Percentiles rank a stretch among this genome's conserved stretches.
These are phyloP conservation scores for Corynorhinus townsendii DNA, from an alignment of 2,113 vertebrate genomes.

Conservation along the genomic window DNA sequence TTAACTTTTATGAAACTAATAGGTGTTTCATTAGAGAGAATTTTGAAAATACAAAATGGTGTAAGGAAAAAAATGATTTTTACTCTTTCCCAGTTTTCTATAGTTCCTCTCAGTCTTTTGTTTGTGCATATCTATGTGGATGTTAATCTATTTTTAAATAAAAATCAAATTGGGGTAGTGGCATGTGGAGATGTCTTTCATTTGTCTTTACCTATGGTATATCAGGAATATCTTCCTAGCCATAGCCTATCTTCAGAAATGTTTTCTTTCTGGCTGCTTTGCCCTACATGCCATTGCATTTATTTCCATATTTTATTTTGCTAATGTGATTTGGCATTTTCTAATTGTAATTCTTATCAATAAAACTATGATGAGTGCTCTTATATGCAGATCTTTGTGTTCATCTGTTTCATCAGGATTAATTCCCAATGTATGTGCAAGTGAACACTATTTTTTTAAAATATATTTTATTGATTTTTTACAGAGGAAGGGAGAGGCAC, in stretches of 20 bases:
- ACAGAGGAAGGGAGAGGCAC: too few species aligned
- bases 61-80: background rate
- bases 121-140: background rate
- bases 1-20: background rate
- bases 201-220: background rate
- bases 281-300: background rate
- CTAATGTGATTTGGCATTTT: background rate
- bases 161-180: background rate
- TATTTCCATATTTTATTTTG: background rate
- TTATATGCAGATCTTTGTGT: background rate
- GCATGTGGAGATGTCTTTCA: background rate
- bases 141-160: background rate
- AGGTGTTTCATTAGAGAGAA: background rate
- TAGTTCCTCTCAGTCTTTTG: background rate
- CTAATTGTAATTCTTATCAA: background rate
- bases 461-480: too few species aligned
- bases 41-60: constrained; percentile 15
- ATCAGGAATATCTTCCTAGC: background rate
- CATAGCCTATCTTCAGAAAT: background rate
- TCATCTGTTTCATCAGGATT: background rate
- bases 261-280: background rate
- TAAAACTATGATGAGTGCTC: background rate
- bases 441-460: background rate
- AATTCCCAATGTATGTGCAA: background rate
- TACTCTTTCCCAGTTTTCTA: background rate